phyloP scores from a whole-genome alignment of 1,140 invertebrate genomes.

The Telenomus remus region DNA sequence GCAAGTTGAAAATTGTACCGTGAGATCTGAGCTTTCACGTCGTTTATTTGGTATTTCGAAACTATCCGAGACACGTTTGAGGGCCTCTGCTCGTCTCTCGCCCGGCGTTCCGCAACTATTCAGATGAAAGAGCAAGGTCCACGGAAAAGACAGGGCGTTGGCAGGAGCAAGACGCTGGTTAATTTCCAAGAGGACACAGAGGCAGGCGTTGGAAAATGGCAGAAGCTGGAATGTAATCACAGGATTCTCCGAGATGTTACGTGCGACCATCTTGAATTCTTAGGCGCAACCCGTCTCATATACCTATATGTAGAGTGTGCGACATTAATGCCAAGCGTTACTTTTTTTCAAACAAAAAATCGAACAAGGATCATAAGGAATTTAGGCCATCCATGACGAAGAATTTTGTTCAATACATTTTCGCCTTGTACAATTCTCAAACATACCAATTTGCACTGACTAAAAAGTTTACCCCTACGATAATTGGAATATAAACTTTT shows the following conservation, averaged over 20 bases:
- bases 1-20: conserved; percentile 25
- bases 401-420: no score
- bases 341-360: conserved; percentile 22
- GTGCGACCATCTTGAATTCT: conserved; percentile 64
- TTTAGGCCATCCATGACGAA: no score
- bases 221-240: conserved; percentile 67
- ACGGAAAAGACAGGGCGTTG: conserved; percentile 59
- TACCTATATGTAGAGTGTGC: conserved; percentile 31
- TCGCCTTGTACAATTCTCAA: no score
- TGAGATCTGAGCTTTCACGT: conserved; percentile 28
- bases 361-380: conserved; percentile 6
- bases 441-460: conserved; percentile 22
- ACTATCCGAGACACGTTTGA: conserved; percentile 59
- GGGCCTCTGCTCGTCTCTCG: conserved; percentile 55
- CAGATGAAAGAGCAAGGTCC: conserved; percentile 62
- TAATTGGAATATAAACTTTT: no score
- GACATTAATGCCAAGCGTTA: conserved; percentile 19
- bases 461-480: conserved; percentile 40
- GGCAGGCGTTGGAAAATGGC: conserved; percentile 59
- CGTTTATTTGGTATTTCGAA: conserved; percentile 53
- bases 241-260: conserved; percentile 63
- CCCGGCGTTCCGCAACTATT: conserved; percentile 68
- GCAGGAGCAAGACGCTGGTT: conserved; percentile 58
- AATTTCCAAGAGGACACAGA: conserved; percentile 60
- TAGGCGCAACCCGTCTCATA: conserved; percentile 57